These are phyloP conservation scores for Caenorhabditis imperialis DNA, from an alignment of 2,888 invertebrate species.

Conservation along the genomic window DNA sequence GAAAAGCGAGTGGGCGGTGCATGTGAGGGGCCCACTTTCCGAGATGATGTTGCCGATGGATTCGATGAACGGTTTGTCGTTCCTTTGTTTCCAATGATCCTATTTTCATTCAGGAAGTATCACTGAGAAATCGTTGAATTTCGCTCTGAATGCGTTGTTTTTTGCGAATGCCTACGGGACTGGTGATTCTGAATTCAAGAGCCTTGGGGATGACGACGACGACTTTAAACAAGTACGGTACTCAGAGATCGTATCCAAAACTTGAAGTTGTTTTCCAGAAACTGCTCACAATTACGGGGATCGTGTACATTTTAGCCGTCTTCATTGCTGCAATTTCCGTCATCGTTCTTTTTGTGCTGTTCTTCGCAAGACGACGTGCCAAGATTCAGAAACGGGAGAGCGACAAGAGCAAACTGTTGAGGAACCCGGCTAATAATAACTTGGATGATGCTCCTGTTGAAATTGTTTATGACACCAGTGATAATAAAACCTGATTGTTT, in stretches of 20 bases:
- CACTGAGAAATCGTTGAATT: conserved; percentile 8
- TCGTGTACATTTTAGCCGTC: not conserved
- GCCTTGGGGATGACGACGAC: conserved; percentile 10
- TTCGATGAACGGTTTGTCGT: conserved; percentile 2
- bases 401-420: conserved; percentile 32
- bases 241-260: no score
- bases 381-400: conserved; percentile 20
- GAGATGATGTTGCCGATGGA: conserved; percentile 20
- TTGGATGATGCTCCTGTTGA: conserved; percentile 23
- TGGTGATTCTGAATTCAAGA: conserved; percentile 32
- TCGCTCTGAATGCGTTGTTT: conserved; percentile 34
- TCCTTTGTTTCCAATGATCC: not conserved
- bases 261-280: no score
- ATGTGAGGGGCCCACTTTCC: conserved; percentile 18
- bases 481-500: conserved; percentile 23
- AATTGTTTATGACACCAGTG: conserved; percentile 16
- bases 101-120: conserved; percentile 9
- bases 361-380: conserved; percentile 8
- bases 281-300: no score
- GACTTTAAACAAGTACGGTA: no score
- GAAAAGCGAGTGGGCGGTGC: conserved; percentile 33
- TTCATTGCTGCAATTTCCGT: conserved; percentile 14
- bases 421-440: conserved; percentile 34
- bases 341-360: conserved; percentile 7
- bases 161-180: conserved; percentile 32